Evolutionary conservation across 2,797 vertebrate species (phyloP).

Genomic region (Myioborus melanocephalus): DNA sequence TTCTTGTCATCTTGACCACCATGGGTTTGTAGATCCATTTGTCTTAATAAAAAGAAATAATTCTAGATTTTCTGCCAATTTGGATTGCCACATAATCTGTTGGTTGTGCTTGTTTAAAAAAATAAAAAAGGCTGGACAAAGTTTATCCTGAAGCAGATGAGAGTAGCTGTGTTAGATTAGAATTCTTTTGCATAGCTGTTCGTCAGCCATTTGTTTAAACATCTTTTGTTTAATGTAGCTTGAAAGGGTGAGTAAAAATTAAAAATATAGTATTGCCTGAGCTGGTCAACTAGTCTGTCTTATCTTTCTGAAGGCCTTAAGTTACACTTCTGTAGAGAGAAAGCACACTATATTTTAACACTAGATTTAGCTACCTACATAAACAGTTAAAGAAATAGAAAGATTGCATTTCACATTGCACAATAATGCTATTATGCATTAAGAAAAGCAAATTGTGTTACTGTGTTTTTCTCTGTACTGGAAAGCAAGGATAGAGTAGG

Average conservation of each 20-base stretch:
- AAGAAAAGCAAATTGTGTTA: background rate
- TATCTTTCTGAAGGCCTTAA: background rate
- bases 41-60: conserved; percentile 22
- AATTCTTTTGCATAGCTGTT: conserved; percentile 31
- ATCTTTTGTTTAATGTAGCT: background rate
- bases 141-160: conserved; percentile 31
- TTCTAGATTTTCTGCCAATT: background rate
- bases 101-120: background rate
- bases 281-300: background rate
- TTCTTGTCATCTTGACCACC: conserved; percentile 9
- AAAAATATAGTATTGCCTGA: background rate
- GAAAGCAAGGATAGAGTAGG: background rate
- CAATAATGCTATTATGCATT: background rate
- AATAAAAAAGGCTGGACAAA: background rate
- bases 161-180: conserved; percentile 37
- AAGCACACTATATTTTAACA: background rate
- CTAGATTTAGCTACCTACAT: background rate
- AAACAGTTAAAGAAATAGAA: background rate
- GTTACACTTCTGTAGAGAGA: background rate
- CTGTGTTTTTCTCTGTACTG: background rate
- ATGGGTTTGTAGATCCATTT: background rate
- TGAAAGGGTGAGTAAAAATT: background rate
- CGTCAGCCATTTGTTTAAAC: conserved; percentile 13
- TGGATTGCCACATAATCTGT: conserved; percentile 22
- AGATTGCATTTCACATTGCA: background rate